These are phyloP conservation scores for Panthera uncia DNA, from an alignment of 2,113 vertebrate species.

Conservation along the genomic window DNA sequence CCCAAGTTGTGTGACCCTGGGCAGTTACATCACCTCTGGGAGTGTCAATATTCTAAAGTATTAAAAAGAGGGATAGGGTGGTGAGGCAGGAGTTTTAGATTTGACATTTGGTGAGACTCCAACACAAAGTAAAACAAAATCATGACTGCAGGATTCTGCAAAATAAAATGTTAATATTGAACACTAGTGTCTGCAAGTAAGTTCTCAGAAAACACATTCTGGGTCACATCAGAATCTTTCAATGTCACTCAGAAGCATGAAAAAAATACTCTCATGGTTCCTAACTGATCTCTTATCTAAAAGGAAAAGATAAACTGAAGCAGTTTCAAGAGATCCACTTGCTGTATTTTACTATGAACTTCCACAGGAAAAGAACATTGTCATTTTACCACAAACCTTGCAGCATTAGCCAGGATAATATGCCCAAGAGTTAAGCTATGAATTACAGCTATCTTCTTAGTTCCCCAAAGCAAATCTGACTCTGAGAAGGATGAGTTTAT, in stretches of 20 bases:
- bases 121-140: neutral
- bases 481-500: neutral
- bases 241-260: neutral
- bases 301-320: neutral
- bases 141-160: neutral
- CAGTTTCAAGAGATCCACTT: neutral
- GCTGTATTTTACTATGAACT: neutral
- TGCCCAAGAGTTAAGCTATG: neutral
- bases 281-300: neutral
- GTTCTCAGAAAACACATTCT: neutral
- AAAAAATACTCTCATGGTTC: neutral
- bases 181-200: neutral
- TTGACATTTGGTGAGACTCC: neutral
- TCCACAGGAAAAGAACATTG: neutral
- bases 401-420: neutral
- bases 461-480: neutral
- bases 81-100: neutral
- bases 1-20: neutral
- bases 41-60: neutral
- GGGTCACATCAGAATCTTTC: neutral
- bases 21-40: neutral
- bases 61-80: neutral
- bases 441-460: neutral
- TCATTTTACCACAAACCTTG: neutral
- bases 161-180: neutral